phyloP scores from a whole-genome alignment of 2,113 vertebrate species.

The Pelvicachromis taeniatus region DNA sequence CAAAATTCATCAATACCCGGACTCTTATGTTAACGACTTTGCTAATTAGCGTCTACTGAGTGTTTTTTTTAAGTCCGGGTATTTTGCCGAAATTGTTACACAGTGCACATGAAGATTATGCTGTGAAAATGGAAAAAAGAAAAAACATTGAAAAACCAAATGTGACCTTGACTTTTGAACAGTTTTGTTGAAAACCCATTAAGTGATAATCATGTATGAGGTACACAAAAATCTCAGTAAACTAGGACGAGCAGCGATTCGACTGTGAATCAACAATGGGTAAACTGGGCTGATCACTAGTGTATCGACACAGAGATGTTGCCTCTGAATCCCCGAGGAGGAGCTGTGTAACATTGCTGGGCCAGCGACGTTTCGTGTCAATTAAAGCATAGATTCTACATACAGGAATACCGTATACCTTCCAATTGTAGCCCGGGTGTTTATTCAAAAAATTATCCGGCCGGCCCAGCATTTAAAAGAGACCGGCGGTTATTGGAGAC shows the following conservation, averaged over 20 bases:
- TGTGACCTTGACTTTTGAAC: background rate
- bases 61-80: rapidly evolving
- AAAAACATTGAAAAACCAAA: background rate
- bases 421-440: too few species aligned
- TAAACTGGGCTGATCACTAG: background rate
- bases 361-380: rapidly evolving
- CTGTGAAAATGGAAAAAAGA: background rate
- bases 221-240: too few species aligned
- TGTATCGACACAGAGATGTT: background rate
- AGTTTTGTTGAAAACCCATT: background rate
- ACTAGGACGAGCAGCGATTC: background rate
- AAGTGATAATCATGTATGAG: too few species aligned
- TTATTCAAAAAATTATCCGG: too few species aligned
- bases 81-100: background rate
- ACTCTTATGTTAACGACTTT: background rate
- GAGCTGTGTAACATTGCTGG: too few species aligned
- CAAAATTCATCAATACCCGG: background rate
- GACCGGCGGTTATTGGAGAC: too few species aligned
- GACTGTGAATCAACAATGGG: background rate
- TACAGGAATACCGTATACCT: too few species aligned
- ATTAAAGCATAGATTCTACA: rapidly evolving
- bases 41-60: background rate
- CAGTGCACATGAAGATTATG: background rate
- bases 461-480: too few species aligned
- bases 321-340: background rate